Percentiles rank a stretch among this genome's conserved stretches.
These are phyloP conservation scores for Pentamera pediparva DNA, from an alignment of 53 echinoderm and acorn worm species.

Conservation along the genomic window DNA sequence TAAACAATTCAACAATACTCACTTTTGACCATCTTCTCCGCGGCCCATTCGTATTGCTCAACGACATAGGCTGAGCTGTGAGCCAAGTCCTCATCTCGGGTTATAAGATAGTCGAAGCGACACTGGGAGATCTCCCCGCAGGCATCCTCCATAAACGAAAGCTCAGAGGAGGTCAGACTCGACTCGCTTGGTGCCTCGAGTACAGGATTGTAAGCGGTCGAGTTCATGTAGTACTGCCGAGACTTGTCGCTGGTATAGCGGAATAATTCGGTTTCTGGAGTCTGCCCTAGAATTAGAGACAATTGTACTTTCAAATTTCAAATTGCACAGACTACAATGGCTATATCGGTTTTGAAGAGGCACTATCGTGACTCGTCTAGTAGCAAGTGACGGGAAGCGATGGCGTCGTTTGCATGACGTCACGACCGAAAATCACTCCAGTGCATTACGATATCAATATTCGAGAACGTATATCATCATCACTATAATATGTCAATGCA, in stretches of 20 bases:
- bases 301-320: not conserved
- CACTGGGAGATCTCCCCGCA: slow-evolving; percentile 36
- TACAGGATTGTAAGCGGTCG: slow-evolving; percentile 35
- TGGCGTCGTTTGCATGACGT: no score
- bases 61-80: not conserved
- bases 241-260: not conserved
- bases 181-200: slow-evolving; percentile 29
- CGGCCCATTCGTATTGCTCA: slow-evolving; percentile 8
- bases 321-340: not conserved
- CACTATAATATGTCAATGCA: no score
- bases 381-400: no score
- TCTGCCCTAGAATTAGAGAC: slow-evolving; percentile 29
- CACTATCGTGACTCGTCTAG: no score
- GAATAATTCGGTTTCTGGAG: slow-evolving; percentile 25
- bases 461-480: no score
- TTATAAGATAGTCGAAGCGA: slow-evolving; percentile 38
- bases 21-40: slow-evolving; percentile 27
- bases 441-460: no score
- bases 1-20: not conserved
- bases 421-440: no score
- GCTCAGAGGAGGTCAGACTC: slow-evolving; percentile 8
- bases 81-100: slow-evolving; percentile 23
- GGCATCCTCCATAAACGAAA: not conserved
- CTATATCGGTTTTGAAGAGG: no score
- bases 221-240: slow-evolving; percentile 45